These are phyloP conservation scores for Cavia aperea DNA, from an alignment of 2,113 vertebrate genomes.

Conservation along the genomic window DNA sequence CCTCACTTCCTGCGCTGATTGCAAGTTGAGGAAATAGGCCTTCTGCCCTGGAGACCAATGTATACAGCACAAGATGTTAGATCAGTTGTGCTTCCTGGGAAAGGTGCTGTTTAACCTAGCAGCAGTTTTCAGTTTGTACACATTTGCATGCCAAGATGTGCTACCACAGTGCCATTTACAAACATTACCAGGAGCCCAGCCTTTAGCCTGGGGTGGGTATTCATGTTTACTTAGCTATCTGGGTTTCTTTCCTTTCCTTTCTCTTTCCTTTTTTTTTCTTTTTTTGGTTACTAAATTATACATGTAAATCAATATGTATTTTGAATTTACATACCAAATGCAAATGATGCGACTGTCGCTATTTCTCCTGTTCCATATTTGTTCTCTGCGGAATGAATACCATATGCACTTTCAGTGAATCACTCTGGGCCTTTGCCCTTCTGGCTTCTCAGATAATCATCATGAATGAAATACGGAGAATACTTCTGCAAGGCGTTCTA, in stretches of 20 bases:
- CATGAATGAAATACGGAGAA: neutral
- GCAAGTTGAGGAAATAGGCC: neutral
- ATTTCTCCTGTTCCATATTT: slow-evolving; percentile 57
- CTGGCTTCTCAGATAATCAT: slow-evolving; percentile 19
- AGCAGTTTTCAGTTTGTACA: slow-evolving; percentile 60
- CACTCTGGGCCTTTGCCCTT: slow-evolving; percentile 12
- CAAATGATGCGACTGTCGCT: slow-evolving; percentile 49
- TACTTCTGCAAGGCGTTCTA: neutral
- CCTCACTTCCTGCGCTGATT: neutral
- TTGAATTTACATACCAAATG: slow-evolving; percentile 62
- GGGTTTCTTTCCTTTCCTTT: neutral
- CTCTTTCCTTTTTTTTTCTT: neutral
- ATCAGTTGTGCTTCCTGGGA: slow-evolving; percentile 38
- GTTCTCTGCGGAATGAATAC: slow-evolving; percentile 46
- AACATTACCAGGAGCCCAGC: slow-evolving; percentile 58
- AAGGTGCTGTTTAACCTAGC: slow-evolving; percentile 70
- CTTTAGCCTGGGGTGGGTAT: slow-evolving; percentile 58
- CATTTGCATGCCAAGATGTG: slow-evolving; percentile 45
- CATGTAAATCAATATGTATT: slow-evolving; percentile 55
- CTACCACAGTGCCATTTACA: slow-evolving; percentile 56
- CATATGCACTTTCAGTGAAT: slow-evolving; percentile 22
- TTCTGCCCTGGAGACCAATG: slow-evolving; percentile 43
- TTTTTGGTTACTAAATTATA: slow-evolving; percentile 61
- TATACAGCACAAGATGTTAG: slow-evolving; percentile 31
- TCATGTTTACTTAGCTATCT: slow-evolving; percentile 63